Conservation (phyloP, 2,113 vertebrate species). For the Noctilio leporinus region DNA sequence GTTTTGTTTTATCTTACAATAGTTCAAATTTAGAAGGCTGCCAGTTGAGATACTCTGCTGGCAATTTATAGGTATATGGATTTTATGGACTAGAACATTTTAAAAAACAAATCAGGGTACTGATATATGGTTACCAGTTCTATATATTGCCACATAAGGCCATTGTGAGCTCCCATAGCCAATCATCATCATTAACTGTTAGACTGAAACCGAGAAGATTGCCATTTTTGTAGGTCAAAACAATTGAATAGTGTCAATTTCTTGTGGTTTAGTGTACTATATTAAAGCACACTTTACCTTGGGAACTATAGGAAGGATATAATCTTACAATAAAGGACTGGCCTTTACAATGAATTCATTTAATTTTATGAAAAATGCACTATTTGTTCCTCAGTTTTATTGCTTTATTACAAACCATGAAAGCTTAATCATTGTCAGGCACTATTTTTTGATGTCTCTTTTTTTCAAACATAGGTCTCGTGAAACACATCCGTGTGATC, state of each 20-base stretch:
- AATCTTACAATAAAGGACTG: neutral
- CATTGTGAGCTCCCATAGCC: neutral
- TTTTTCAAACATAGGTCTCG: neutral
- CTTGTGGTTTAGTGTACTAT: neutral
- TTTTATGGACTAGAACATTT: neutral
- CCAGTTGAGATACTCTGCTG: neutral
- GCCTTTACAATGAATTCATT: neutral
- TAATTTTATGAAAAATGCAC: neutral
- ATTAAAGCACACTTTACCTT: slow-evolving; percentile 1
- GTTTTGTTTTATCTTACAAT: neutral
- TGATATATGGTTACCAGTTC: neutral
- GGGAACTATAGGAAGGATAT: neutral
- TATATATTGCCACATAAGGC: neutral
- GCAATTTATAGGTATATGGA: neutral
- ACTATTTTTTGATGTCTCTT: neutral
- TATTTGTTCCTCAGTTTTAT: slow-evolving; percentile 10
- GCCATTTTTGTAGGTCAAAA: slow-evolving; percentile 12
- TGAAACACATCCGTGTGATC: neutral
- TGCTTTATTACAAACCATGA: neutral
- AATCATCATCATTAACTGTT: slow-evolving; percentile 9
- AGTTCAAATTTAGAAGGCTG: neutral
- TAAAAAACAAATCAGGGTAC: neutral
- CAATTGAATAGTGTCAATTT: slow-evolving; percentile 34
- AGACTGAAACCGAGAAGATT: neutral
- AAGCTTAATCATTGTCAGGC: neutral